Evolutionary conservation across 2,888 invertebrate genomes (phyloP).

Genomic region (Rambutsinella grinnellia): DNA sequence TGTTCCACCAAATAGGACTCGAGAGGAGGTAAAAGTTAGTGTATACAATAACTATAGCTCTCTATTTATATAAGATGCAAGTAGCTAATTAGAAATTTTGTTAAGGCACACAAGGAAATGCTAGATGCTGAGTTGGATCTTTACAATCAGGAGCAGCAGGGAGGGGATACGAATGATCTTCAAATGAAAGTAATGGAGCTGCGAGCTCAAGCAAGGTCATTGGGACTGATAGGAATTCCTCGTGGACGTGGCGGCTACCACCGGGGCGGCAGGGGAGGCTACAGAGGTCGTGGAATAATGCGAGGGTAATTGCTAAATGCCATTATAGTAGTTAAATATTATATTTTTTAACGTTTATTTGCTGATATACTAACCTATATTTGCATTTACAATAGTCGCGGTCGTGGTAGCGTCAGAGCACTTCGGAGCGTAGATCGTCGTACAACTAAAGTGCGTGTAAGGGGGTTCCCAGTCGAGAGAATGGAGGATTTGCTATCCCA

Average conservation of each 20-base stretch:
- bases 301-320: constrained; percentile 41
- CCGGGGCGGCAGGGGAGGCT: constrained; percentile 66
- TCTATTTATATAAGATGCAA: not conserved
- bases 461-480: constrained; percentile 88
- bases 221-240: constrained; percentile 67
- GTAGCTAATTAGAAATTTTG: not conserved
- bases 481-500: constrained; percentile 84
- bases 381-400: constrained; percentile 68
- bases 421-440: constrained; percentile 81
- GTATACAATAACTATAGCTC: not conserved
- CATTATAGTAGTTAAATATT: not conserved
- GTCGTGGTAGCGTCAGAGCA: constrained; percentile 68
- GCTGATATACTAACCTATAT: not conserved
- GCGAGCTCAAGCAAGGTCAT: constrained; percentile 70
- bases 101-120: constrained; percentile 83
- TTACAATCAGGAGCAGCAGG: constrained; percentile 89
- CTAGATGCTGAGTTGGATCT: constrained; percentile 92
- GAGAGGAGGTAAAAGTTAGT: constrained; percentile 75
- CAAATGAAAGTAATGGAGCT: constrained; percentile 84
- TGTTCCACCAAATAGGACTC: constrained; percentile 77
- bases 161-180: constrained; percentile 86
- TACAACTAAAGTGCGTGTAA: constrained; percentile 86
- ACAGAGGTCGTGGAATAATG: constrained; percentile 19
- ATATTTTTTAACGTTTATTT: too few relatives aligned
- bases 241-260: constrained; percentile 35